phyloP scores from a whole-genome alignment of 2,888 invertebrate species.

The Stenolophus ochropezus region DNA sequence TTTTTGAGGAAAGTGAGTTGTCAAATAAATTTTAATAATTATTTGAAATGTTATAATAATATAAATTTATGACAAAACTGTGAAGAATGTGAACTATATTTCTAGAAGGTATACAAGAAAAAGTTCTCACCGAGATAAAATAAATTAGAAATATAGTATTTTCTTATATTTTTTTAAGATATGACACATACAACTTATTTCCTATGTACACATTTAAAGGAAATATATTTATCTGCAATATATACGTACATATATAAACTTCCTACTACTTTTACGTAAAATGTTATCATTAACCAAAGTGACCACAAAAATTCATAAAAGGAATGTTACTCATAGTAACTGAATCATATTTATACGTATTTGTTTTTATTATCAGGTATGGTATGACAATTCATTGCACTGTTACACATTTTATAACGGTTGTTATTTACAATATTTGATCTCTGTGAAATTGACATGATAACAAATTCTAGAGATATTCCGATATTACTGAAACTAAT shows the following conservation, averaged over 20 bases:
- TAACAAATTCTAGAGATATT: too few species aligned
- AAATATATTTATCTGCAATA: not conserved
- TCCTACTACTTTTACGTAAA: not conserved
- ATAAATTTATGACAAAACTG: too few species aligned
- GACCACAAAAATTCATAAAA: not conserved
- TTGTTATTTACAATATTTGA: not conserved
- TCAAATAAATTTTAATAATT: too few species aligned
- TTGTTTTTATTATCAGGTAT: not conserved
- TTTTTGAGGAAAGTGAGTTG: too few species aligned
- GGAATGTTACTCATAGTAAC: not conserved
- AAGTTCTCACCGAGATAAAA: too few species aligned
- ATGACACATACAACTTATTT: not conserved
- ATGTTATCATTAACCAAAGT: not conserved
- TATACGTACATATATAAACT: not conserved
- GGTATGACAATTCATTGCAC: not conserved
- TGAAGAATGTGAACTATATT: too few species aligned
- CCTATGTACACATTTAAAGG: not conserved
- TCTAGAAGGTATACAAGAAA: too few species aligned
- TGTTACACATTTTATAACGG: not conserved
- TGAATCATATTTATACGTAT: not conserved
- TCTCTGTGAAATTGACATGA: not conserved
- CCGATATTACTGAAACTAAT: too few species aligned
- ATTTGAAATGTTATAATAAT: too few species aligned
- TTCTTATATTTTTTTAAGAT: not conserved
- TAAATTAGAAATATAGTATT: too few species aligned